Evolutionary conservation across 2,888 invertebrate genomes (phyloP).

Genomic region (Gastracanthus pulcherrimus): DNA sequence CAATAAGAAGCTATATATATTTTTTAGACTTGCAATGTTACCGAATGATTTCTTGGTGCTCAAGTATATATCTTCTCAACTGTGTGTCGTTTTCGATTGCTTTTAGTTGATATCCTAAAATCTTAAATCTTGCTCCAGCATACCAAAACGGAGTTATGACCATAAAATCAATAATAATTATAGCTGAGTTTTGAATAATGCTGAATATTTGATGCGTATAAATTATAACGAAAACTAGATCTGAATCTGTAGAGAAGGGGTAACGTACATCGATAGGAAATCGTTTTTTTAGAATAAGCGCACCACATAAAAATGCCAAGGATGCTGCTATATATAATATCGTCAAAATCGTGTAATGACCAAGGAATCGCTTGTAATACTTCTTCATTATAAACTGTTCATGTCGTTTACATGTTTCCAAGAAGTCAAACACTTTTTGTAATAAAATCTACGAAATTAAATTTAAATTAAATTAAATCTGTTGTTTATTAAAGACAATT

Average conservation of each 20-base stretch:
- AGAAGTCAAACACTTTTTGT: conserved; percentile 8
- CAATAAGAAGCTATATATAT: background rate
- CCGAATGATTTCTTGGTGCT: conserved; percentile 29
- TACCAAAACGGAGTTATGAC: conserved; percentile 45
- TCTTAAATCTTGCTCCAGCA: conserved; percentile 38
- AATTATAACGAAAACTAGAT: background rate
- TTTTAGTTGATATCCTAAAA: conserved; percentile 28
- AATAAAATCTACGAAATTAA: background rate
- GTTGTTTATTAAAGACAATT: no score
- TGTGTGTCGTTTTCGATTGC: conserved; percentile 13
- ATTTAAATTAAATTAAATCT: background rate
- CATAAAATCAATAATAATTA: conserved; percentile 47
- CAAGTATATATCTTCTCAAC: conserved; percentile 22
- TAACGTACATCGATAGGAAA: conserved; percentile 28
- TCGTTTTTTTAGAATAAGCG: conserved; percentile 6
- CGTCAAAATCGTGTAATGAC: background rate
- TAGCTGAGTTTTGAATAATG: conserved; percentile 23
- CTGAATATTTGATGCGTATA: conserved; percentile 38
- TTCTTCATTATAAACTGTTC: background rate
- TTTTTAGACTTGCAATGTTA: background rate
- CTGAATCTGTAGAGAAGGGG: conserved; percentile 33
- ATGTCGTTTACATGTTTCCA: background rate
- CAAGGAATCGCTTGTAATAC: conserved; percentile 3
- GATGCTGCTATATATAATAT: conserved; percentile 16
- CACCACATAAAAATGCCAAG: conserved; percentile 17